Percentiles rank a stretch among this genome's conserved stretches.
Evolutionary conservation across 2,888 invertebrate genomes (phyloP).

Genomic region (Tholera decimalis): DNA sequence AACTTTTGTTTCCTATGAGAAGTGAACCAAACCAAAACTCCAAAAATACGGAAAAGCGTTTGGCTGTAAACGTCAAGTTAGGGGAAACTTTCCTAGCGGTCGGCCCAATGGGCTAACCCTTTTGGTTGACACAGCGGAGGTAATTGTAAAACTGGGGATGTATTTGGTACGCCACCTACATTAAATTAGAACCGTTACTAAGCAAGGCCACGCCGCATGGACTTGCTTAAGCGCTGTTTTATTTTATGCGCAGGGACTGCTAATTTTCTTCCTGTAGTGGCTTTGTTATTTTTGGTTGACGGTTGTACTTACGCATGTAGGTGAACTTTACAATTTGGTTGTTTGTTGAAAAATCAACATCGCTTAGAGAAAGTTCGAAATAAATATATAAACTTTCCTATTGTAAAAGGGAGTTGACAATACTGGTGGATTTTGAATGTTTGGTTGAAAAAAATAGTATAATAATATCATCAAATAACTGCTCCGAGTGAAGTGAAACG

Average conservation of each 20-base stretch:
- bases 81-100: slow-evolving; percentile 50
- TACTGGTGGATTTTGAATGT: too few relatives aligned
- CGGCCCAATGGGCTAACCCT: slow-evolving; percentile 51
- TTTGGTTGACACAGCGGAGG: slow-evolving; percentile 58
- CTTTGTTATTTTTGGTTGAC: neutral
- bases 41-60: slow-evolving; percentile 49
- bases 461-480: too few relatives aligned
- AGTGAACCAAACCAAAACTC: slow-evolving; percentile 14
- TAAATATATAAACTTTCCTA: neutral
- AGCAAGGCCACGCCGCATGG: slow-evolving; percentile 10
- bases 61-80: slow-evolving; percentile 53
- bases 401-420: too few relatives aligned
- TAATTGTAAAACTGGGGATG: slow-evolving; percentile 65
- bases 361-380: neutral
- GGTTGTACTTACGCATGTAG: neutral
- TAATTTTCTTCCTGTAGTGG: neutral
- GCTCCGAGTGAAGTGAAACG: too few relatives aligned
- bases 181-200: slow-evolving; percentile 68
- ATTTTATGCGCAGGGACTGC: neutral
- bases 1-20: slow-evolving; percentile 13
- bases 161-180: slow-evolving; percentile 51
- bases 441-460: too few relatives aligned
- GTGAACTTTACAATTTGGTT: too few relatives aligned
- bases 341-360: neutral
- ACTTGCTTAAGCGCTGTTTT: slow-evolving; percentile 10